These are phyloP conservation scores for Melanostoma mellinum DNA, from an alignment of 2,888 invertebrate genomes.

Conservation along the genomic window DNA sequence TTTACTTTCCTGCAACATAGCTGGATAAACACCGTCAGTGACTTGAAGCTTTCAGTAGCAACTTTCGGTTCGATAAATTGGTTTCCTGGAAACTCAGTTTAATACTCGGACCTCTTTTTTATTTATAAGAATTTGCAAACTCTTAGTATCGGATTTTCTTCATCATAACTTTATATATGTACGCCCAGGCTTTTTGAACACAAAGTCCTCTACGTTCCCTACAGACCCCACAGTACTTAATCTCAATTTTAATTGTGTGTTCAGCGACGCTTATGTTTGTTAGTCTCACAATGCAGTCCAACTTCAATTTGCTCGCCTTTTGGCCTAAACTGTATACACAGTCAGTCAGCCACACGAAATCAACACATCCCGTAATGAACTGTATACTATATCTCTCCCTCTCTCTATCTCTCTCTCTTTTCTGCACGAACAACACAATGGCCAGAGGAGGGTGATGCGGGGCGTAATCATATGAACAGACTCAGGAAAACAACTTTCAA, in stretches of 20 bases:
- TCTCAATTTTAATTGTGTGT: slow-evolving; percentile 39
- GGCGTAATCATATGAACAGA: slow-evolving; percentile 26
- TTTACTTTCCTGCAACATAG: too few relatives aligned
- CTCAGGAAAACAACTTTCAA: slow-evolving; percentile 73
- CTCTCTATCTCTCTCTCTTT: background rate
- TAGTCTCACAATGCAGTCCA: slow-evolving; percentile 28
- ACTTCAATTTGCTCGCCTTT: slow-evolving; percentile 54
- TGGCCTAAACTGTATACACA: slow-evolving; percentile 43
- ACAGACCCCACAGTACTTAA: slow-evolving; percentile 27
- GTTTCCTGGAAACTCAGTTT: too few relatives aligned
- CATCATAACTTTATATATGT: too few relatives aligned
- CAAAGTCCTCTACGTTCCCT: too few relatives aligned
- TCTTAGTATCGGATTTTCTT: too few relatives aligned
- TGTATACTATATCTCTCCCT: background rate
- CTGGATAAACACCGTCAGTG: too few relatives aligned
- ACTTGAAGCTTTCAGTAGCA: too few relatives aligned
- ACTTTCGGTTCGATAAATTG: too few relatives aligned
- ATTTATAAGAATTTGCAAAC: too few relatives aligned
- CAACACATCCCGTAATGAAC: slow-evolving; percentile 47
- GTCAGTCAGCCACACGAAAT: background rate
- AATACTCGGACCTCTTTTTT: too few relatives aligned
- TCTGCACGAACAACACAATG: background rate
- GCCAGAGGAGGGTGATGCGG: background rate
- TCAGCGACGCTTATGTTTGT: slow-evolving; percentile 26
- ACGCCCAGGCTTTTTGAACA: too few relatives aligned